These are phyloP conservation scores for Hippocampus barbouri DNA, from an alignment of 2,113 vertebrate genomes.

Conservation along the genomic window DNA sequence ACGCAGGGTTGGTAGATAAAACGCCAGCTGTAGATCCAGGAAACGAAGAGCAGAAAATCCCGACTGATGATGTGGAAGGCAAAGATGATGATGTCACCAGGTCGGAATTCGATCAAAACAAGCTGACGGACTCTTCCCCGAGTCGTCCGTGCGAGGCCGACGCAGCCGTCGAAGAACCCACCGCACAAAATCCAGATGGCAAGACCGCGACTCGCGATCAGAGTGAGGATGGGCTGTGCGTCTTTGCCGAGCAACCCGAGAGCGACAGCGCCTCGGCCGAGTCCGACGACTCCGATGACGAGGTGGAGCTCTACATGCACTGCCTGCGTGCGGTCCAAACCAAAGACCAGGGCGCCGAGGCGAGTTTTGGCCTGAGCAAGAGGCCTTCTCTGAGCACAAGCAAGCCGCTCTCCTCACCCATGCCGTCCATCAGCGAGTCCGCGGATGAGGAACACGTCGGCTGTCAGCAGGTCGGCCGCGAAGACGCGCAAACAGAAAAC, in stretches of 20 bases:
- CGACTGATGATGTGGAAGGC: background rate
- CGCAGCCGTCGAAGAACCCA: slow-evolving; percentile 9
- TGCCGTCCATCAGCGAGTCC: slow-evolving; percentile 68
- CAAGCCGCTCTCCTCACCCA: slow-evolving; percentile 35
- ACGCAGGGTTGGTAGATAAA: background rate
- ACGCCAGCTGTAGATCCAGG: slow-evolving; percentile 10
- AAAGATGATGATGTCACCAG: slow-evolving; percentile 14
- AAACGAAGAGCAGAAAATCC: slow-evolving; percentile 1
- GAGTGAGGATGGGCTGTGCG: background rate
- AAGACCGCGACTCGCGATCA: background rate
- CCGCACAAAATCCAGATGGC: background rate
- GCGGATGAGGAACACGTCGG: slow-evolving; percentile 55
- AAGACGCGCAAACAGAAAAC: slow-evolving; percentile 9
- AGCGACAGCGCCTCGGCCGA: slow-evolving; percentile 45
- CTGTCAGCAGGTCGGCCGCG: slow-evolving; percentile 16
- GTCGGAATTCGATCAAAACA: slow-evolving; percentile 12
- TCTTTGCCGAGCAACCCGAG: slow-evolving; percentile 14
- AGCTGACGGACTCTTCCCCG: slow-evolving; percentile 2
- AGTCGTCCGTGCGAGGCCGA: slow-evolving; percentile 10
- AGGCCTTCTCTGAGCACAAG: slow-evolving; percentile 38
- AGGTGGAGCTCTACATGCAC: slow-evolving; percentile 70
- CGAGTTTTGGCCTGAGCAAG: slow-evolving; percentile 21
- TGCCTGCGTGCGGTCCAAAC: slow-evolving; percentile 57
- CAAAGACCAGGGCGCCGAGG: slow-evolving; percentile 17
- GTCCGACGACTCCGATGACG: slow-evolving; percentile 64